Base-by-base conservation (phyloP, 2,888 invertebrate genomes). In the Aradus depressus region DNA sequence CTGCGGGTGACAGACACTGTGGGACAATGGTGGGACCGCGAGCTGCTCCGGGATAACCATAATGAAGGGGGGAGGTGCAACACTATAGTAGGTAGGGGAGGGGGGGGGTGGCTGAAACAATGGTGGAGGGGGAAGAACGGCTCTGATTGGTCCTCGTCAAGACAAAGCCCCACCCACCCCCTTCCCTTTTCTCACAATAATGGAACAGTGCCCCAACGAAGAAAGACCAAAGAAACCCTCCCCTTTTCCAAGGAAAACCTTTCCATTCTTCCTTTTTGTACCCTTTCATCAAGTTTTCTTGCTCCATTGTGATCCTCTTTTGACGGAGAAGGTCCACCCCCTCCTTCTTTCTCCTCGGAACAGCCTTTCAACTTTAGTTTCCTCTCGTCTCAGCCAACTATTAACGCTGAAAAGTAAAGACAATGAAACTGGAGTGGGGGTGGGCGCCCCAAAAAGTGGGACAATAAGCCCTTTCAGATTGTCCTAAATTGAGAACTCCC, bases 241-340 rank as follows among this genome's bases (percentile, higher is more conserved):
- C 5, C 5, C n/a, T 16, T 16, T 22, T 21, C 31, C 34, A 44
- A 44, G 44, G 35, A 44, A 44, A 44, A 35, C 44, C 34, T 31
- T 44, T 22, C 44, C 32, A 44, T 44, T 44, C 44, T 23, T 35
- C 44, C 44, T 44, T 44, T 44, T 44, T 44, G 35, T 44, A 28
- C 44, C 44, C 34, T 44, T 44, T 44, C 44, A 44, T 44, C 44
- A 44, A 44, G 31, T 44, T 44, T 44, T 35, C 35, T 31, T 32
- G 18, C n/a, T 22, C 34, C 34, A 44, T 44, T 44, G 44, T 44
- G 16, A 31, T 22, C 32, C 35, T 44, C 35, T 32, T 44, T 35
- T 35, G 34, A 22, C 32, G 34, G 42, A 35, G 31, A 44, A 44
- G 35, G 35, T 32, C 44, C 35, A 44, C 32, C 44, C 34, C 44